Evolutionary conservation across 2,113 vertebrate genomes (phyloP), one percentile per base, ranked within the genome.

Genomic region (Sceloporus undulatus): DNA sequence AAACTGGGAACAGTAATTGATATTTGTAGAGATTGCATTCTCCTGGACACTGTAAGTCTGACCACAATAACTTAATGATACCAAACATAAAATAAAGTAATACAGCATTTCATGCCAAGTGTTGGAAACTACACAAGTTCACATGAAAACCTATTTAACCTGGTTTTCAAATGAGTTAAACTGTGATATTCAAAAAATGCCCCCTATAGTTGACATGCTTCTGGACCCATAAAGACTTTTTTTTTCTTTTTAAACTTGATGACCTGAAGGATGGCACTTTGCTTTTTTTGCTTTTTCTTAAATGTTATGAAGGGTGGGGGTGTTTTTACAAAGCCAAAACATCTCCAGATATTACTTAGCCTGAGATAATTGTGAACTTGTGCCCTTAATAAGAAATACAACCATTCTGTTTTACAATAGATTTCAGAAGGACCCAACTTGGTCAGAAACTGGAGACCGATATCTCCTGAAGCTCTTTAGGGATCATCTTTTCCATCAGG

Each of bases 401-500:
- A 68, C 94, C 59, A 76, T 86, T 89, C 94, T 95, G 62, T 93
- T 93, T 94, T 92, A 38, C 70, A 79, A 65, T 92, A 99, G 99
- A 96, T 99, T 99, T 96, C 99, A 99, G 92, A 99, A 99, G 94
- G 99, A 99, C 94, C 98, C 98, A 9, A 97, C 98, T 0, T 99
- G 99, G 99, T 99, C 99, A 42, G 99, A 99, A 96, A 99, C 99
- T 42, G 99, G 99, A 56, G 99, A 99, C 95, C 98, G 99, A 79
- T 99, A 99, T 94, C 97, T 99, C 95, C 95, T 99, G 94, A 99
- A 99, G 94, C 98, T 99, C 94, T 99, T 99, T 97, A 97, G 99
- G 94, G 99, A 99, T 96, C 99, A 99, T 96, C 97, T 99, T 96
- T 99, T 99, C 92, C 99, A 99, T 96, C 99, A 99, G 96, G 98